phyloP scores from a whole-genome alignment of 2,797 vertebrate genomes.

The Chelonia mydas region DNA sequence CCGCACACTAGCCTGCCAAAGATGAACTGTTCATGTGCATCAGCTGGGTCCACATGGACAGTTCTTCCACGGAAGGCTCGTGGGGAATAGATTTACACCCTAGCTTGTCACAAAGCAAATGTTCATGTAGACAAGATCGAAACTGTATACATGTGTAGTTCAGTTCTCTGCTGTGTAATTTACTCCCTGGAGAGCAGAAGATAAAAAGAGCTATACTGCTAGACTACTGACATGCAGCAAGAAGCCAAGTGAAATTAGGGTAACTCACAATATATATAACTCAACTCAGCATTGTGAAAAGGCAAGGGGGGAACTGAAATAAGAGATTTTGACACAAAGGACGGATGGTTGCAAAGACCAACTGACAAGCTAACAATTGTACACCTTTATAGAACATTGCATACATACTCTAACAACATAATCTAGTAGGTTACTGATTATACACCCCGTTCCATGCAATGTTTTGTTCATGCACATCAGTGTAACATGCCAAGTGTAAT shows the following conservation, averaged over 20 bases:
- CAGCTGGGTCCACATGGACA: background rate
- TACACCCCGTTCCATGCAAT: background rate
- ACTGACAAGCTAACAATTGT: conserved; percentile 17
- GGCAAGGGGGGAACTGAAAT: background rate
- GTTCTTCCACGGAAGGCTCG: background rate
- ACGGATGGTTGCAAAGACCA: background rate
- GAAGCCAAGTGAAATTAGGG: background rate
- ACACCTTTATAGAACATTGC: conserved; percentile 9
- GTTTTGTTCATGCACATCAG: conserved; percentile 5
- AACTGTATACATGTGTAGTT: background rate
- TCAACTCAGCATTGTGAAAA: background rate
- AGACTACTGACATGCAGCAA: background rate
- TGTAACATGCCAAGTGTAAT: accelerated
- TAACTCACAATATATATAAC: background rate
- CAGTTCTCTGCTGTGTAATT: background rate
- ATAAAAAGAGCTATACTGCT: background rate
- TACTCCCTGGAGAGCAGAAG: background rate
- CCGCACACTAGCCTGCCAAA: background rate
- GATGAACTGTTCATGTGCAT: background rate
- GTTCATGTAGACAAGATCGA: background rate
- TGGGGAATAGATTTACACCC: background rate
- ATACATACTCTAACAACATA: background rate
- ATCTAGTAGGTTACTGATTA: background rate
- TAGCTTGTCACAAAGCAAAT: background rate
- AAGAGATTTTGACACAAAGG: background rate